phyloP scores from a whole-genome alignment of 2,888 invertebrate genomes.

The Halictus quadricinctus region DNA sequence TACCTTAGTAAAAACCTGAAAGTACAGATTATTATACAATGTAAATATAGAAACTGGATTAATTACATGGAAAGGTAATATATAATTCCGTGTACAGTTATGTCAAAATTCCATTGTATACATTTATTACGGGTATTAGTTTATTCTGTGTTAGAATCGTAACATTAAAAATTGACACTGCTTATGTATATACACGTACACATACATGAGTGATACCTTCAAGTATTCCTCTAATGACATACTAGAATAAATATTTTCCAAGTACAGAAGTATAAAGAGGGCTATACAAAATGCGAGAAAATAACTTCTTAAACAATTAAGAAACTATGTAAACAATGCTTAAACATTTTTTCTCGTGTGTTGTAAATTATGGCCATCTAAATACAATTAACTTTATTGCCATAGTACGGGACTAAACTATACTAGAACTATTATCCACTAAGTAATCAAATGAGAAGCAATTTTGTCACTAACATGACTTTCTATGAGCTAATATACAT shows the following conservation, averaged over 20 bases:
- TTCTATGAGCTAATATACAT: constrained; percentile 25
- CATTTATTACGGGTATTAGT: constrained; percentile 64
- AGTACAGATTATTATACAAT: constrained; percentile 26
- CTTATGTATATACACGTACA: constrained; percentile 61
- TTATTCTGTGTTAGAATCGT: constrained; percentile 57
- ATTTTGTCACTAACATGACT: constrained; percentile 21
- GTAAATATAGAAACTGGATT: constrained; percentile 32
- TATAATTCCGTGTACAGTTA: constrained; percentile 52
- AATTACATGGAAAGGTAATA: constrained; percentile 58
- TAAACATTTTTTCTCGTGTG: constrained; percentile 8
- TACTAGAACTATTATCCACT: constrained; percentile 21
- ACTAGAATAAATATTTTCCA: constrained; percentile 55
- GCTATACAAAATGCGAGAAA: constrained; percentile 38
- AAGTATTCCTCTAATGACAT: constrained; percentile 49
- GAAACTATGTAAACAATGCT: constrained; percentile 21
- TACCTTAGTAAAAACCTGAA: constrained; percentile 42
- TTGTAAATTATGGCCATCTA: constrained; percentile 20
- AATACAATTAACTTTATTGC: constrained; percentile 60
- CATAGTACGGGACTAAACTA: constrained; percentile 48
- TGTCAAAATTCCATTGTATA: constrained; percentile 61
- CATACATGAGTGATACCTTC: constrained; percentile 49
- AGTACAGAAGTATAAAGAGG: constrained; percentile 37
- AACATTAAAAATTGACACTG: constrained; percentile 64
- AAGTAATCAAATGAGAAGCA: constrained; percentile 26
- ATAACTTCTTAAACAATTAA: constrained; percentile 26